These are phyloP conservation scores for Epinotia nisella DNA, from an alignment of 2,888 invertebrate species.

Conservation along the genomic window DNA sequence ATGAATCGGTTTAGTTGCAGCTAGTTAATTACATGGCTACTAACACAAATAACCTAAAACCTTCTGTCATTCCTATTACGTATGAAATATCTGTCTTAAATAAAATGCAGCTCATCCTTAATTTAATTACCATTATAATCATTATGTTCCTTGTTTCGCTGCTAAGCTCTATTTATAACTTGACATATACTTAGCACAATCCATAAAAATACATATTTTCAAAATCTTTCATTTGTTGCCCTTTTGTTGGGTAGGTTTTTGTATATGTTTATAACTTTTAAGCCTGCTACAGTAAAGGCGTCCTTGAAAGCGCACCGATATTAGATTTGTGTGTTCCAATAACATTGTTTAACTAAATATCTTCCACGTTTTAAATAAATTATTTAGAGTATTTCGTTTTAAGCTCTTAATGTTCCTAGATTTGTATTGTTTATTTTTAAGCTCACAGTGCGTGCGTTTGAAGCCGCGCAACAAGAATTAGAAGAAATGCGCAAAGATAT, in stretches of 20 bases:
- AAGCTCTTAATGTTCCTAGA: constrained; percentile 82
- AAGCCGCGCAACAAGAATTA: constrained; percentile 8
- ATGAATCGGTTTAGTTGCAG: constrained; percentile 4
- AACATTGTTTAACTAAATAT: constrained; percentile 49
- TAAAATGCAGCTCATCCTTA: constrained; percentile 4
- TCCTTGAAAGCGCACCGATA: constrained; percentile 28
- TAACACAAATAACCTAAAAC: not conserved
- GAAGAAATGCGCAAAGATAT: constrained; percentile 6
- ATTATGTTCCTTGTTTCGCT: not conserved
- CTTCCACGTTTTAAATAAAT: constrained; percentile 68
- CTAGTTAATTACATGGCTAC: constrained; percentile 19
- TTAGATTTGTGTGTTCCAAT: constrained; percentile 29
- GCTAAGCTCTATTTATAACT: not conserved
- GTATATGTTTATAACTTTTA: not conserved
- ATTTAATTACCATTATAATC: not conserved
- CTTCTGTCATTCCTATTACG: not conserved
- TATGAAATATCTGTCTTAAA: not conserved
- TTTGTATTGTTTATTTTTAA: constrained; percentile 69
- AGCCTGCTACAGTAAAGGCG: constrained; percentile 46
- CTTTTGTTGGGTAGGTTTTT: not conserved
- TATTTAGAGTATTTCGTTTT: constrained; percentile 76
- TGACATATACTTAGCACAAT: not conserved
- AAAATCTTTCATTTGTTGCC: too few species aligned
- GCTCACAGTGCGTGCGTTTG: constrained; percentile 42
- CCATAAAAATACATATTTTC: not conserved